A percentile compares a stretch with the other conserved stretches of the same genome.
These are phyloP conservation scores for Drosophila incognita DNA, from an alignment of 2,888 invertebrate species.

Conservation along the genomic window DNA sequence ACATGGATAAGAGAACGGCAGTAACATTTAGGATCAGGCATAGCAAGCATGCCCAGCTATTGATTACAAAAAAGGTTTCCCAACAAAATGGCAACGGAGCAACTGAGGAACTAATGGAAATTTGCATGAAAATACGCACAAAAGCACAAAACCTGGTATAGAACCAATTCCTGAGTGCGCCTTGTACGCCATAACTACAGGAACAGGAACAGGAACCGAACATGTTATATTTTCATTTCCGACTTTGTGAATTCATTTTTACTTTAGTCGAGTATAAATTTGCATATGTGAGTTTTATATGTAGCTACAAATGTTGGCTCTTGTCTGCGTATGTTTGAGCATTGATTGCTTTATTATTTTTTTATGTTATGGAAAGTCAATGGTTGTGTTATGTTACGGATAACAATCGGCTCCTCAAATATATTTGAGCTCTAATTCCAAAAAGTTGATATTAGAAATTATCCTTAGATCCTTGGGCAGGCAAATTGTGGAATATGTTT, in stretches of 20 bases:
- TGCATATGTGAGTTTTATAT: slow-evolving; percentile 45
- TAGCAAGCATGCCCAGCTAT: slow-evolving; percentile 36
- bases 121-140: slow-evolving; percentile 72
- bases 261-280: slow-evolving; percentile 28
- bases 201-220: not conserved
- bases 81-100: slow-evolving; percentile 56
- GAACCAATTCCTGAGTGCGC: slow-evolving; percentile 39
- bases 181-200: not conserved
- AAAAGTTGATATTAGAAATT: slow-evolving; percentile 22
- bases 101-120: slow-evolving; percentile 42
- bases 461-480: slow-evolving; percentile 34
- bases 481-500: slow-evolving; percentile 42
- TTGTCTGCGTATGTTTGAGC: slow-evolving; percentile 40
- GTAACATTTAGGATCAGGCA: slow-evolving; percentile 15
- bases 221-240: slow-evolving; percentile 28
- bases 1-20: slow-evolving; percentile 61
- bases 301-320: slow-evolving; percentile 48
- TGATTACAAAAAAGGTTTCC: slow-evolving; percentile 71
- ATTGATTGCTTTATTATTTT: not conserved
- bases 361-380: slow-evolving; percentile 20
- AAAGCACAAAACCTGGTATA: slow-evolving; percentile 54
- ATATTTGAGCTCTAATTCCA: slow-evolving; percentile 2
- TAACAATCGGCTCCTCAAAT: slow-evolving; percentile 42
- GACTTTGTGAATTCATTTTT: slow-evolving; percentile 25
- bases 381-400: slow-evolving; percentile 29